Percentiles rank a stretch among this genome's conserved stretches.
These are phyloP conservation scores for Hylomyscus alleni DNA, from an alignment of 2,797 vertebrate genomes.

Conservation along the genomic window DNA sequence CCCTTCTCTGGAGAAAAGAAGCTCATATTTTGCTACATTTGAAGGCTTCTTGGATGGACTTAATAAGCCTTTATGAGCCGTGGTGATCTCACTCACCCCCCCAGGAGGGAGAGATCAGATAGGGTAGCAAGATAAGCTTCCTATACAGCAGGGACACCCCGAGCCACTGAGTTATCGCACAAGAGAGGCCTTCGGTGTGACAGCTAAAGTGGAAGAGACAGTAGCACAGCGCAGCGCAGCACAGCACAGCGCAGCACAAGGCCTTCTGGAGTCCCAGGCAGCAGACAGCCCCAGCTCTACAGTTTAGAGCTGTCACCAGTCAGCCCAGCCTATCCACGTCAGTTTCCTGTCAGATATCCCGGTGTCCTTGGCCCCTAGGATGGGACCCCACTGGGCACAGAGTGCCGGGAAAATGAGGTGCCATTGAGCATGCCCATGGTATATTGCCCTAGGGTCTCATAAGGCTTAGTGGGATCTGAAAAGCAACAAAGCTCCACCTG, in stretches of 20 bases:
- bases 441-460: background rate
- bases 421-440: background rate
- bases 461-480: background rate
- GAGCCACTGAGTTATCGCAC: background rate
- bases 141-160: background rate
- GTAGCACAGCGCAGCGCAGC: too few species aligned
- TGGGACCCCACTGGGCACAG: background rate
- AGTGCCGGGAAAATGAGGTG: background rate
- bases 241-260: background rate
- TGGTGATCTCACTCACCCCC: conserved; percentile 41
- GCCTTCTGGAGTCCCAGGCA: background rate
- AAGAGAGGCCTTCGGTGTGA: background rate
- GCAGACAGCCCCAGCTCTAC: background rate
- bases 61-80: conserved; percentile 30
- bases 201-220: background rate
- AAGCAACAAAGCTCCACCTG: background rate
- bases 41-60: conserved; percentile 52
- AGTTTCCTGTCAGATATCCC: background rate
- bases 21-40: conserved; percentile 27
- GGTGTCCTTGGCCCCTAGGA: background rate
- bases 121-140: background rate
- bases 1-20: background rate
- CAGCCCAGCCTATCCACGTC: background rate
- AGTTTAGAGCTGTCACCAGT: background rate
- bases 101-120: background rate